A percentile compares a stretch with the other conserved stretches of the same genome.
Evolutionary conservation across 1,140 invertebrate genomes (phyloP).

Genomic region (Trypoxylus dichotomus): DNA sequence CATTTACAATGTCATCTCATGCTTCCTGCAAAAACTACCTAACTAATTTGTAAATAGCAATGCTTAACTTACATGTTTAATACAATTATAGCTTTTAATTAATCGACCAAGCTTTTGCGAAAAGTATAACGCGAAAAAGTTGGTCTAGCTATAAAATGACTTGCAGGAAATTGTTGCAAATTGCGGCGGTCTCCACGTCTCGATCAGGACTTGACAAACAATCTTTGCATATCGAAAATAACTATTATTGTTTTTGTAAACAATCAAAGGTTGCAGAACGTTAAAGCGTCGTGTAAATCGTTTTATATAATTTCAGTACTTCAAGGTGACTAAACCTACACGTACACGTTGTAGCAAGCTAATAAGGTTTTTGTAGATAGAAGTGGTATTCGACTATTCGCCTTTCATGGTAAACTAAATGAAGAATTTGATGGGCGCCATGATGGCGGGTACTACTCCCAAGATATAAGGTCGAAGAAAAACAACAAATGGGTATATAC

Average conservation of each 20-base stretch:
- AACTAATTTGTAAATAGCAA: too few relatives aligned
- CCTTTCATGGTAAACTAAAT: slow-evolving; percentile 75
- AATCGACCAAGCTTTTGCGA: too few relatives aligned
- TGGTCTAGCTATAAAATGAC: not conserved
- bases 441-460: slow-evolving; percentile 65
- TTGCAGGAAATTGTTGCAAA: not conserved
- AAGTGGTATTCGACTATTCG: slow-evolving; percentile 70
- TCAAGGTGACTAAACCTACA: not conserved
- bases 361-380: slow-evolving; percentile 54
- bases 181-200: not conserved
- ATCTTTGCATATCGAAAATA: not conserved
- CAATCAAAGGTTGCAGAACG: not conserved
- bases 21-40: too few relatives aligned
- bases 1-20: too few relatives aligned
- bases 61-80: too few relatives aligned
- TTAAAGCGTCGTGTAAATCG: not conserved
- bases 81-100: too few relatives aligned
- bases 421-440: slow-evolving; percentile 71
- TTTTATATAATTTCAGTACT: not conserved
- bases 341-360: not conserved
- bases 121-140: not conserved
- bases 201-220: not conserved
- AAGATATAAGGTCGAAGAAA: slow-evolving; percentile 66
- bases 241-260: not conserved
- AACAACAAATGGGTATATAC: slow-evolving; percentile 69